Conservation (phyloP, 2,113 vertebrate genomes). For the Notarius lentiginosus region DNA sequence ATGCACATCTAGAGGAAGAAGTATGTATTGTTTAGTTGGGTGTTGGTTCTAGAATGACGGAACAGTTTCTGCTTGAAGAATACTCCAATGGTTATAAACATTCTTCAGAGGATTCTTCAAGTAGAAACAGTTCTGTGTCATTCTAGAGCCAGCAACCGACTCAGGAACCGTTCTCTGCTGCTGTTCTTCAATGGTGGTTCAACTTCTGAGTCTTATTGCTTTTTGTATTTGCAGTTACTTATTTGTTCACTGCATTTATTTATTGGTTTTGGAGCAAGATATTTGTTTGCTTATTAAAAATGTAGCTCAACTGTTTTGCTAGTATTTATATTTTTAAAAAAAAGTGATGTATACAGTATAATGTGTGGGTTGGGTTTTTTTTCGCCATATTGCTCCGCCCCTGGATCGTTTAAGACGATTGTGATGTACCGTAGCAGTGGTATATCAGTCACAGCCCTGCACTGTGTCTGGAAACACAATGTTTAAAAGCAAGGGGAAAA, state of each 20-base stretch:
- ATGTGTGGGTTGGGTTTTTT: neutral
- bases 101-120: neutral
- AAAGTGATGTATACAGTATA: neutral
- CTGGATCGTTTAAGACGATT: neutral
- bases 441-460: neutral
- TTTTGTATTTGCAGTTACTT: neutral
- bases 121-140: neutral
- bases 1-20: neutral
- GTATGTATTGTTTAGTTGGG: neutral
- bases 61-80: neutral
- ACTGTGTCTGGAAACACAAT: conserved; percentile 2
- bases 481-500: neutral
- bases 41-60: neutral
- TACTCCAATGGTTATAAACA: neutral
- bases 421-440: neutral
- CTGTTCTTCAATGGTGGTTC: neutral
- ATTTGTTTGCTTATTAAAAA: neutral
- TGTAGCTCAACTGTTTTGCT: neutral
- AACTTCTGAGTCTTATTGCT: neutral
- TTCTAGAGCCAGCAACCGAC: neutral
- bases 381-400: neutral
- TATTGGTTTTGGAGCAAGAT: neutral
- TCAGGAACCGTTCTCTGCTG: neutral
- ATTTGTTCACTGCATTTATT: neutral
- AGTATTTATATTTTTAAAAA: no score